Percentiles rank a stretch among this genome's conserved stretches.
phyloP scores from a whole-genome alignment of 2,888 invertebrate species.

The Lagria hirta region DNA sequence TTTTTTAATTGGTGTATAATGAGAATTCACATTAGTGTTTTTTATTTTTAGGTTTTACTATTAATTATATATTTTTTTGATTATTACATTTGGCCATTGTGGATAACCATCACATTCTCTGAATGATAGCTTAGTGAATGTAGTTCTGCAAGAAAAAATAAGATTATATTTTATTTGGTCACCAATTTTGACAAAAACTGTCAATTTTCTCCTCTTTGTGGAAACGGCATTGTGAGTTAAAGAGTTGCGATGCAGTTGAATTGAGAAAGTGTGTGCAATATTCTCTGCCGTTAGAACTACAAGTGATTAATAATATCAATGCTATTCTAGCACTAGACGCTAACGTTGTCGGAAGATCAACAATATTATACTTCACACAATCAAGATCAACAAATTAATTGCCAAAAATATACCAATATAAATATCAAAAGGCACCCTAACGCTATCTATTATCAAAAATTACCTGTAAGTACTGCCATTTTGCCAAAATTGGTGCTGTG shows the following conservation, averaged over 20 bases:
- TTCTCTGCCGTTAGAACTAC: conserved; percentile 21
- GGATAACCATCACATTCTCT: conserved; percentile 16
- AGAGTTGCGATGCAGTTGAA: too few relatives aligned
- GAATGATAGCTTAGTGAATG: too few relatives aligned
- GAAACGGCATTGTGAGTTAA: too few relatives aligned
- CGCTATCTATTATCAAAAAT: conserved; percentile 9
- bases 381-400: conserved; percentile 20
- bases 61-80: conserved; percentile 14
- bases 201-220: too few relatives aligned
- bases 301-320: conserved; percentile 14
- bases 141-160: too few relatives aligned
- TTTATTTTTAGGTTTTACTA: not conserved
- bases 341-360: conserved; percentile 27
- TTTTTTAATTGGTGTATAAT: conserved; percentile 43
- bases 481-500: conserved; percentile 6
- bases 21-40: conserved; percentile 36
- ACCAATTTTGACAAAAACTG: too few relatives aligned
- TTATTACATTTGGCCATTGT: conserved; percentile 17
- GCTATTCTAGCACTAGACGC: conserved; percentile 10
- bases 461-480: not conserved
- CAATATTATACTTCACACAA: conserved; percentile 23
- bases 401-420: conserved; percentile 23
- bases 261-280: conserved; percentile 19
- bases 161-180: too few relatives aligned
- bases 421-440: conserved; percentile 17